A percentile compares a stretch with the other conserved stretches of the same genome.
phyloP scores from a whole-genome alignment of 2,888 invertebrate genomes.

The Spisula subtruncata region DNA sequence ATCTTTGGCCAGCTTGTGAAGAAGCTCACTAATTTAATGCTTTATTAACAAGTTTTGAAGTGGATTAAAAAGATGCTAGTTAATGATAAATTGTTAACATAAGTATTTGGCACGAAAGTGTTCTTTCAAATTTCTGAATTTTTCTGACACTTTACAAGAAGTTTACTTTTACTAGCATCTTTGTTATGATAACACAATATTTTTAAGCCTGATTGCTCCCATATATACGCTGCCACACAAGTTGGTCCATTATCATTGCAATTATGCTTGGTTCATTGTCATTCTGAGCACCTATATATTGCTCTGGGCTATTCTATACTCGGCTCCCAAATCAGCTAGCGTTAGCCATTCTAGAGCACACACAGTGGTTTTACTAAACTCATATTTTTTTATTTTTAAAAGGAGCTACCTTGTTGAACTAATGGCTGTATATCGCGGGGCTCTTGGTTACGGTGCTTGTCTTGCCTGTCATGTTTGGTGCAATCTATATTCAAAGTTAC shows the following conservation, averaged over 20 bases:
- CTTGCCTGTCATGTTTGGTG: not conserved
- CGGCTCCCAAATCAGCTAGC: constrained; percentile 23
- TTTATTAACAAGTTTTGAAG: not conserved
- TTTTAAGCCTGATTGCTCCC: not conserved
- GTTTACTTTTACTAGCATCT: not conserved
- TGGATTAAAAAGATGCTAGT: constrained; percentile 8
- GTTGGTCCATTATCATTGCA: not conserved
- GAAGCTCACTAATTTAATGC: constrained; percentile 20
- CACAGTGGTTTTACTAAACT: constrained; percentile 44
- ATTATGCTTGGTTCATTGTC: not conserved
- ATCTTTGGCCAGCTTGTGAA: constrained; percentile 38
- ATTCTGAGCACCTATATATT: constrained; percentile 22
- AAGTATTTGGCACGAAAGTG: not conserved
- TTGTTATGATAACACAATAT: not conserved
- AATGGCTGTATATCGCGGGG: not conserved
- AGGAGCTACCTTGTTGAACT: constrained; percentile 1
- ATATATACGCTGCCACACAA: constrained; percentile 8
- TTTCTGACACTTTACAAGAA: not conserved
- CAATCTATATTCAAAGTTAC: not conserved
- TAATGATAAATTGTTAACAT: not conserved
- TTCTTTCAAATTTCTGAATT: not conserved
- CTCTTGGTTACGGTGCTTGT: not conserved
- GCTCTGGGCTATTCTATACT: constrained; percentile 11
- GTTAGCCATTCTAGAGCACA: constrained; percentile 43
- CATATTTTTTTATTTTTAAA: not conserved